A percentile compares a stretch with the other conserved stretches of the same genome.
Conservation (phyloP, 2,888 invertebrate genomes). For the Pedicia rivosa region DNA sequence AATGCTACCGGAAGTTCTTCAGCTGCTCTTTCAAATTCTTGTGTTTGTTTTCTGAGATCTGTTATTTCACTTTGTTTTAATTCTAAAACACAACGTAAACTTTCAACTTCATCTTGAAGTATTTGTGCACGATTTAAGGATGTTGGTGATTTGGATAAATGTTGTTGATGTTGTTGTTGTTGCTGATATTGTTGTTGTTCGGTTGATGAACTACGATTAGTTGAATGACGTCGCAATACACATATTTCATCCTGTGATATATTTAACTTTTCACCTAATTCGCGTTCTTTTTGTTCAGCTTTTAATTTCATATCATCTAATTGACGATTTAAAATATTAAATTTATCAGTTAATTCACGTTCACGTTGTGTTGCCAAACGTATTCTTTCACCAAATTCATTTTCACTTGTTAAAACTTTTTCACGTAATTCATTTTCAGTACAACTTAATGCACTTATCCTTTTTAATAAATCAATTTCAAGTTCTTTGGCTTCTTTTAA, state of each 20-base stretch:
- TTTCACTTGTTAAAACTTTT: constrained; percentile 20
- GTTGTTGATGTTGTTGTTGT: not conserved
- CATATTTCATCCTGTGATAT: constrained; percentile 26
- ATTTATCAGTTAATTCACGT: constrained; percentile 21
- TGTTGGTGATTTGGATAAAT: too few relatives aligned
- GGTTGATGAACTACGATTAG: constrained; percentile 9
- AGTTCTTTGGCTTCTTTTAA: constrained; percentile 27
- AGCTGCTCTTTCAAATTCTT: constrained; percentile 52
- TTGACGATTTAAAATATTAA: constrained; percentile 22
- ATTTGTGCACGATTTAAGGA: constrained; percentile 20
- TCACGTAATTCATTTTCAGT: constrained; percentile 21
- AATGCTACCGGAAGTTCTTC: constrained; percentile 56
- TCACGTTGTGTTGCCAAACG: constrained; percentile 20
- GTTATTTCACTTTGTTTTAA: constrained; percentile 74
- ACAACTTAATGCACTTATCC: constrained; percentile 18
- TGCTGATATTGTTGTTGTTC: constrained; percentile 6
- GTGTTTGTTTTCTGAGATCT: constrained; percentile 52
- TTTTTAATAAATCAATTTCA: constrained; percentile 20
- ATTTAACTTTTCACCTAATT: constrained; percentile 25
- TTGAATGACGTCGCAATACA: constrained; percentile 15
- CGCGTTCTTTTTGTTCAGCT: constrained; percentile 22
- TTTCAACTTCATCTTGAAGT: constrained; percentile 59
- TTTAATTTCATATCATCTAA: constrained; percentile 20
- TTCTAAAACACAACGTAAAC: constrained; percentile 75
- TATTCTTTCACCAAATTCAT: constrained; percentile 18